Percentiles rank a stretch among this genome's conserved stretches.
phyloP scores from a whole-genome alignment of 2,888 invertebrate species.

The Thecophora atra region DNA sequence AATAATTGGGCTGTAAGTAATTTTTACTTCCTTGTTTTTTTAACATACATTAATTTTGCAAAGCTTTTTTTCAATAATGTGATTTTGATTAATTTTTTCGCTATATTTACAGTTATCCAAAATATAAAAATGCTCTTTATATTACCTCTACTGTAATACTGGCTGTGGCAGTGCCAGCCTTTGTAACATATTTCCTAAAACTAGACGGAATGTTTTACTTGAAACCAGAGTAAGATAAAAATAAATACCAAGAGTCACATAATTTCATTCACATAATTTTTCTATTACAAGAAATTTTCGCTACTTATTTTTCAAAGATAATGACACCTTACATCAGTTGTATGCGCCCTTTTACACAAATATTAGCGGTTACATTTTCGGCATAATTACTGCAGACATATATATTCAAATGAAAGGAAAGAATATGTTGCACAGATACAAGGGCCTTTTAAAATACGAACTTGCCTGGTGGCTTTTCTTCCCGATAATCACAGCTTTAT shows the following conservation, averaged over 20 bases:
- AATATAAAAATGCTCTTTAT: slow-evolving; percentile 43
- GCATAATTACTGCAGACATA: slow-evolving; percentile 53
- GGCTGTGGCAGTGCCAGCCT: slow-evolving; percentile 47
- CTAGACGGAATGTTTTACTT: slow-evolving; percentile 55
- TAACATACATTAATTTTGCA: neutral
- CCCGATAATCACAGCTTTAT: slow-evolving; percentile 45
- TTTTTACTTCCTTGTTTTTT: neutral
- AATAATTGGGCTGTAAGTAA: slow-evolving; percentile 52
- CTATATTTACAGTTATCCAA: slow-evolving; percentile 47
- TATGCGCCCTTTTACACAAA: slow-evolving; percentile 61
- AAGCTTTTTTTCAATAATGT: neutral
- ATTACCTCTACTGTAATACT: slow-evolving; percentile 38
- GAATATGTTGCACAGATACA: slow-evolving; percentile 35
- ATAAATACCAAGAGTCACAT: neutral
- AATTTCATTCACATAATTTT: neutral
- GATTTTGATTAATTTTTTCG: neutral
- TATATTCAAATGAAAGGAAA: slow-evolving; percentile 46
- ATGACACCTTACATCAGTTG: slow-evolving; percentile 52
- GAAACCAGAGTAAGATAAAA: slow-evolving; percentile 58
- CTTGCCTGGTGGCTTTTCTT: slow-evolving; percentile 48
- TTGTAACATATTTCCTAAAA: slow-evolving; percentile 52
- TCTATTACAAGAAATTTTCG: slow-evolving; percentile 54
- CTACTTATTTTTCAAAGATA: slow-evolving; percentile 55
- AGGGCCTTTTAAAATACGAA: slow-evolving; percentile 48
- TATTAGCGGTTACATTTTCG: slow-evolving; percentile 59